Percentiles rank a stretch among this genome's conserved stretches.
These are phyloP conservation scores for Pteropus alecto DNA, from an alignment of 2,113 vertebrate genomes.

Conservation along the genomic window DNA sequence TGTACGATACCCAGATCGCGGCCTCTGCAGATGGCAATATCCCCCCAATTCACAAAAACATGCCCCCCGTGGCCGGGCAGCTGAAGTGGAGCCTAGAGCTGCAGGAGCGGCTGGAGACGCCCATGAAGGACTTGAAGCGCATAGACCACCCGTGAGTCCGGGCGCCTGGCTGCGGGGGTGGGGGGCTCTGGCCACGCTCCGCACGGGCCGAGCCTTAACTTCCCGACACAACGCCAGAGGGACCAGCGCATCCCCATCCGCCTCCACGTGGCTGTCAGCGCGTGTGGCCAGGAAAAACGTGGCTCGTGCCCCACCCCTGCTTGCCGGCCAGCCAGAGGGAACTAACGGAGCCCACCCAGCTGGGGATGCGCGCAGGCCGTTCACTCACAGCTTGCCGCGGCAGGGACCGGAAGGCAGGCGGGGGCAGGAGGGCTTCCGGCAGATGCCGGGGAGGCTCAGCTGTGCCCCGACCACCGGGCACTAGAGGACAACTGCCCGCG, in stretches of 20 bases:
- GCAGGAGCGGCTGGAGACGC: conserved; percentile 81
- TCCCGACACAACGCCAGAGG: neutral
- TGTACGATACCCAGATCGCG: conserved; percentile 74
- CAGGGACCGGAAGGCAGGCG: accelerated
- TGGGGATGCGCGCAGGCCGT: neutral
- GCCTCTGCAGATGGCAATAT: accelerated
- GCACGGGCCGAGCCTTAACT: accelerated
- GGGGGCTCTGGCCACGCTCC: accelerated
- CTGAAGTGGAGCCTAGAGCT: conserved; percentile 86
- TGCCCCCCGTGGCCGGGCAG: conserved; percentile 81
- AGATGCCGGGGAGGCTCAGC: accelerated
- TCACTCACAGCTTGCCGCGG: accelerated
- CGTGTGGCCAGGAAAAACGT: accelerated
- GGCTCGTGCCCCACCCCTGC: neutral
- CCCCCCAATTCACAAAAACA: conserved; percentile 78
- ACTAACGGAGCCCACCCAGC: neutral
- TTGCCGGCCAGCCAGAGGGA: neutral
- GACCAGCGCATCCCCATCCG: accelerated
- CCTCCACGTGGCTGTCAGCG: neutral
- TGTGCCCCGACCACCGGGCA: accelerated
- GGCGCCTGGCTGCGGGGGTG: accelerated
- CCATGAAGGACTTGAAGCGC: conserved; percentile 69
- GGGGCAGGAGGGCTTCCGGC: accelerated
- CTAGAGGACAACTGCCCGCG: neutral
- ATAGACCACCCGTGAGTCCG: conserved; percentile 81